Conservation (phyloP, 2,113 vertebrate species). For the Nerophis lumbriciformis region DNA sequence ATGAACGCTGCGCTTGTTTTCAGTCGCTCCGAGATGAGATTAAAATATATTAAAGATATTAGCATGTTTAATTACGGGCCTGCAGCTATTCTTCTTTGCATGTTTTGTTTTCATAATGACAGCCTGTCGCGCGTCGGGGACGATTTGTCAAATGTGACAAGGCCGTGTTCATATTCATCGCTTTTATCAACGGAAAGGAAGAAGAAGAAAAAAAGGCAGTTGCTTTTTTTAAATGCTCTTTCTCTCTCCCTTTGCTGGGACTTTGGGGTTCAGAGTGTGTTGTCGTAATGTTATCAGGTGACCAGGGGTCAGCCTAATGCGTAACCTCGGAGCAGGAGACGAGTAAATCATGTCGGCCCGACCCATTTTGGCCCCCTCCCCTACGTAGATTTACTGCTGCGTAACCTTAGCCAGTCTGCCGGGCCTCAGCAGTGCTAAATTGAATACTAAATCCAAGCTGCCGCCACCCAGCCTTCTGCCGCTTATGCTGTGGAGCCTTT, state of each 20-base stretch:
- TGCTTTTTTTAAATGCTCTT: constrained; percentile 47
- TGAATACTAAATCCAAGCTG: constrained; percentile 78
- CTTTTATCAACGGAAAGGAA: constrained; percentile 43
- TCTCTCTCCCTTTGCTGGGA: constrained; percentile 56
- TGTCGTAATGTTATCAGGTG: constrained; percentile 68
- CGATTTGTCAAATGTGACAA: constrained; percentile 69
- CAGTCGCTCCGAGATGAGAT: constrained; percentile 52
- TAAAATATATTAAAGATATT: constrained; percentile 73
- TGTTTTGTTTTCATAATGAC: constrained; percentile 55
- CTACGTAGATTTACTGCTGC: constrained; percentile 72
- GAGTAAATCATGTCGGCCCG: constrained; percentile 68
- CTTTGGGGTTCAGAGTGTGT: constrained; percentile 69
- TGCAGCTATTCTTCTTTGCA: constrained; percentile 54
- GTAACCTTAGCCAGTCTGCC: constrained; percentile 74
- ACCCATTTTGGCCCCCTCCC: constrained; percentile 63
- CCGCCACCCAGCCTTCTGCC: constrained; percentile 58
- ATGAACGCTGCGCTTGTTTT: constrained; percentile 51
- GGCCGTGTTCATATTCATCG: constrained; percentile 56
- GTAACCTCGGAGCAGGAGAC: constrained; percentile 64
- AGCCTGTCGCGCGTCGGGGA: constrained; percentile 61
- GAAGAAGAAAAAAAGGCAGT: constrained; percentile 49
- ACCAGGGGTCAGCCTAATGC: constrained; percentile 69
- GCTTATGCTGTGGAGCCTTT: constrained; percentile 50
- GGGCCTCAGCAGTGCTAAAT: constrained; percentile 73
- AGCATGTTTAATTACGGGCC: constrained; percentile 73